Base-by-base conservation (phyloP, 2,797 vertebrate species). In the Microcaecilia unicolor region DNA sequence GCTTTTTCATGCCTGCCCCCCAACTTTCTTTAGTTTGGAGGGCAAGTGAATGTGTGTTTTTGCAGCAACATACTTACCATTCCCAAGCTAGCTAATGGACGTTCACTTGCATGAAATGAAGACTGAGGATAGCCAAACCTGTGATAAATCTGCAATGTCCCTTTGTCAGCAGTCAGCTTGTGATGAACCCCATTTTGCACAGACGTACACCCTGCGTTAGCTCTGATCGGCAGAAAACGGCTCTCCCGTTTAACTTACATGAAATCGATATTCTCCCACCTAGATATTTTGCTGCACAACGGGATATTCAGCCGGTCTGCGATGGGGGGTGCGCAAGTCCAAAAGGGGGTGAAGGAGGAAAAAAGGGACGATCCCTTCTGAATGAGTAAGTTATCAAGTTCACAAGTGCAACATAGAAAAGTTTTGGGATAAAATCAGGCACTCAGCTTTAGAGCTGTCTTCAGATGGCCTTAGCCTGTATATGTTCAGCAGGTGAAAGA, bases 341-440 rank as follows among this genome's bases (percentile, higher is more conserved):
- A 38, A 46, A 46, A 46, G 43, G 35, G 43, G 43, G 43, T 29
- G 43, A 46, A 28, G 43, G 24, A 38, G 43, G 35, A 46, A 46
- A 46, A 46, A 46, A 46, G 16, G 25, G 29, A 46, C 43, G 35
- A 46, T 28, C 43, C 29, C 43, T 38, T 35, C 34, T 46, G 43
- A 46, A 46, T 46, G 43, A 46, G 43, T 46, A 46, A 46, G 43
- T 38, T 46, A 16, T 46, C 8, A n/a, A n/a, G n/a, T n/a, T n/a
- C n/a, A 38, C 31, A 12, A 45, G 38, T 17, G 10, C 36, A 34
- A 15, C 20, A 16, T 38, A 45, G 34, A 25, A 44, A 23, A 15
- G 10, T 3, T 38, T n/a, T n/a, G n/a, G n/a, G n/a, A n/a, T n/a
- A n/a, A n/a, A n/a, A n/a, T n/a, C n/a, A n/a, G n/a, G n/a, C n/a